phyloP scores from a whole-genome alignment of 2,113 vertebrate genomes.

The Motacilla tschutschensis region DNA sequence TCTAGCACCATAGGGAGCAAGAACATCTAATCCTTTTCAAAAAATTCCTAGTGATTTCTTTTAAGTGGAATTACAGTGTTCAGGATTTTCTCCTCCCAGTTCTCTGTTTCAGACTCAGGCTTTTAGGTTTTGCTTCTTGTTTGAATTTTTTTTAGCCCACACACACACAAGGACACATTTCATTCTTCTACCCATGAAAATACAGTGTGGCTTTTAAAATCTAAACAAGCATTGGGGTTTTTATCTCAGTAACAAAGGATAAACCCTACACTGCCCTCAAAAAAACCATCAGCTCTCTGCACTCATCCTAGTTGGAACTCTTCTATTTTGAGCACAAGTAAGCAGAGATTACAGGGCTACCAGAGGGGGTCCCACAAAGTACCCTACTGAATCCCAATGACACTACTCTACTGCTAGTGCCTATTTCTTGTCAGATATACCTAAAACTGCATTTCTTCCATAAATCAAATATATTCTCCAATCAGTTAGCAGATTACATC shows the following conservation, averaged over 20 bases:
- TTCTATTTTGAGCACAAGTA: not conserved
- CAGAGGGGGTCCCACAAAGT: not conserved
- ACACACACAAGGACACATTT: not conserved
- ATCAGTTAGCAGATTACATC: not conserved
- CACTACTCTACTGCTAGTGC: not conserved
- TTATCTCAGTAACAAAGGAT: not conserved
- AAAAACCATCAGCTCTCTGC: not conserved
- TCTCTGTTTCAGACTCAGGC: not conserved
- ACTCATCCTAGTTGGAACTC: not conserved
- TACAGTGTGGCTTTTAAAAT: not conserved
- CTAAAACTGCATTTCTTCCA: not conserved
- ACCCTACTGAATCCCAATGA: not conserved
- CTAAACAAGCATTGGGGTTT: not conserved
- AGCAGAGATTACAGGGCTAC: not conserved
- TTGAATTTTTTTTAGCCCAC: not conserved
- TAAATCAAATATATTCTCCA: not conserved
- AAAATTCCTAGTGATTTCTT: not conserved
- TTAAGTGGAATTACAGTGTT: not conserved
- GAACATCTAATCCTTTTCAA: not conserved
- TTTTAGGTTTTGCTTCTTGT: not conserved
- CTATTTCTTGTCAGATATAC: not conserved
- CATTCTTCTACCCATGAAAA: not conserved
- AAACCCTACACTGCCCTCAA: not conserved
- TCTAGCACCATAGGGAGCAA: not conserved
- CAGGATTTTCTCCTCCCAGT: not conserved